Percentiles rank a stretch among this genome's conserved stretches.
Evolutionary conservation across 2,888 invertebrate species (phyloP).

Genomic region (Muschampia plurimacula): DNA sequence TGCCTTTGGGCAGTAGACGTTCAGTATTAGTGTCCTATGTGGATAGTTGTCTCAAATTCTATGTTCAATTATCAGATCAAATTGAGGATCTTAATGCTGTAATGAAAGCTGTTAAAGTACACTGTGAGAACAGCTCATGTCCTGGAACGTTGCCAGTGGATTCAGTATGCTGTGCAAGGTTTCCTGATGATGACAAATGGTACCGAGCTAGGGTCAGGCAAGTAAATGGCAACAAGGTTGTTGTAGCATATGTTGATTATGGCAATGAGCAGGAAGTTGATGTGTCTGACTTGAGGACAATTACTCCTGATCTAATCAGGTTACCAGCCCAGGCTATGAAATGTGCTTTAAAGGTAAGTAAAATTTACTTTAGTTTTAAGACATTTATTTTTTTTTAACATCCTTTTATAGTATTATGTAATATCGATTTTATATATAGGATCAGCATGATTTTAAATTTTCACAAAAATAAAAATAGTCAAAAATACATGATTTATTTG

Average conservation of each 20-base stretch:
- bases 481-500: no score
- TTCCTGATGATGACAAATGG: constrained; percentile 93
- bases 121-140: constrained; percentile 82
- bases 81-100: constrained; percentile 86
- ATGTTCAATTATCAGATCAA: constrained; percentile 88
- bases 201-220: constrained; percentile 93
- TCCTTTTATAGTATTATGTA: no score
- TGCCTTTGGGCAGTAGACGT: constrained; percentile 66
- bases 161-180: constrained; percentile 92
- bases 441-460: no score
- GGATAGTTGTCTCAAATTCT: constrained; percentile 90
- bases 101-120: constrained; percentile 88
- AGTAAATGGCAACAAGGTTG: constrained; percentile 84
- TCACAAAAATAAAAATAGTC: no score
- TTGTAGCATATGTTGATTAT: constrained; percentile 96
- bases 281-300: constrained; percentile 85
- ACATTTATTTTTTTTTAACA: no score
- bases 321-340: constrained; percentile 91
- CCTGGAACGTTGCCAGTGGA: constrained; percentile 84
- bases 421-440: no score
- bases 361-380: background rate
- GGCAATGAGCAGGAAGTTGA: constrained; percentile 95
- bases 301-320: constrained; percentile 87
- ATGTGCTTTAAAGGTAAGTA: constrained; percentile 88
- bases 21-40: constrained; percentile 88